Evolutionary conservation across 1,140 invertebrate species (phyloP), one percentile per base, ranked within the genome.

Genomic region (Ceratitis capitata): DNA sequence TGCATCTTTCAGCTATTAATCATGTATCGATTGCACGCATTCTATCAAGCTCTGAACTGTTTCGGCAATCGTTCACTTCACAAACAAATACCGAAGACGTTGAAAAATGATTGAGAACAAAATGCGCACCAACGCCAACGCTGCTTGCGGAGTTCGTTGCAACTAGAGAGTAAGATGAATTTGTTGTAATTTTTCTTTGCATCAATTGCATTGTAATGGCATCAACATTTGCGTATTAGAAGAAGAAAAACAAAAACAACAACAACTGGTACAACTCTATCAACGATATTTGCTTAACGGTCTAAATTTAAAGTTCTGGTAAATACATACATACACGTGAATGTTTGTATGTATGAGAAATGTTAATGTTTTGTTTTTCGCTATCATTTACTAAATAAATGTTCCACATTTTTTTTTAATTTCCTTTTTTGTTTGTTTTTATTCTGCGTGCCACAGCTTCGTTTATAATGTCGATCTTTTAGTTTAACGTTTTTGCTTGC

Each of bases 21-120:
- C 39, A 78, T 78, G 69, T 39, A 26, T 78, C 69, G 69, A 78
- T 78, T 10, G 69, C 23, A 78, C 69, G 69, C 69, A 47, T 78
- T 78, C 69, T 23, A 78, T 12, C 42, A 45, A 78, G 39, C 69
- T 10, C 5, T 47, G 69, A 78, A 78, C 69, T 39, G 23, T 26
- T 16, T 45, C 69, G 9, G 6, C 23, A 10, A 23, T 12, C n/a
- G 39, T 78, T 78, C 69, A 78, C n/a, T 78, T 78, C 69, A 45
- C n/a, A 78, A 78, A 78, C 26, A 45, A 45, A 45, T n/a, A n/a
- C 69, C 42, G 4, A 42, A 42, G 35, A 26, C 7, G 39, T 9
- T 23, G 39, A 23, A n/a, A n/a, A n/a, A n/a, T n/a, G n/a, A n/a
- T n/a, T n/a, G n/a, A n/a, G n/a, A n/a, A n/a, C n/a, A n/a, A n/a